These are phyloP conservation scores for Horisme vitalbata DNA, from an alignment of 2,888 invertebrate genomes.

Conservation along the genomic window DNA sequence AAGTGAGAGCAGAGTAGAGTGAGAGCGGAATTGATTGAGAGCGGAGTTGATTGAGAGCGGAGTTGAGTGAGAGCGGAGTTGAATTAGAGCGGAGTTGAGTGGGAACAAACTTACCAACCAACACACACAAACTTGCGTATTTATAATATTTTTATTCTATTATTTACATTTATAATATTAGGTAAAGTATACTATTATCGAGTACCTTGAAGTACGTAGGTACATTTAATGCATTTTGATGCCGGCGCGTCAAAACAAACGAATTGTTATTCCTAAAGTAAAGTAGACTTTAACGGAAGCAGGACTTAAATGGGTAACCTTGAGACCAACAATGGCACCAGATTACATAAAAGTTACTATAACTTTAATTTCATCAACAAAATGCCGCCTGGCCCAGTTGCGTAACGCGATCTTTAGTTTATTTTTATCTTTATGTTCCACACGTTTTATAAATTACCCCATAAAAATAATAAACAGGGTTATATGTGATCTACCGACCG, in stretches of 20 bases:
- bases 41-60: no score
- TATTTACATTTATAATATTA: no score
- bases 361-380: constrained; percentile 58
- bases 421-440: constrained; percentile 25
- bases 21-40: no score
- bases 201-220: no score
- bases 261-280: constrained; percentile 20
- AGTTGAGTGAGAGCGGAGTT: no score
- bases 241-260: constrained; percentile 1
- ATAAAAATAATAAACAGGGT: constrained; percentile 40
- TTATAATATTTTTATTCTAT: no score
- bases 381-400: constrained; percentile 55
- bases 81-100: no score
- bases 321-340: constrained; percentile 57
- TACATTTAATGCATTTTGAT: not conserved
- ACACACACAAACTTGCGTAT: no score
- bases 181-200: no score
- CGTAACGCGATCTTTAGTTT: constrained; percentile 41
- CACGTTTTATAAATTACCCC: constrained; percentile 42
- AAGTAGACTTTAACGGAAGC: constrained; percentile 53
- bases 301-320: constrained; percentile 74
- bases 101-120: no score
- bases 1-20: no score
- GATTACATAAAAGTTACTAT: constrained; percentile 12
- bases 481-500: no score